phyloP scores from a whole-genome alignment of 2,797 vertebrate species.

The Phoeniculus purpureus region DNA sequence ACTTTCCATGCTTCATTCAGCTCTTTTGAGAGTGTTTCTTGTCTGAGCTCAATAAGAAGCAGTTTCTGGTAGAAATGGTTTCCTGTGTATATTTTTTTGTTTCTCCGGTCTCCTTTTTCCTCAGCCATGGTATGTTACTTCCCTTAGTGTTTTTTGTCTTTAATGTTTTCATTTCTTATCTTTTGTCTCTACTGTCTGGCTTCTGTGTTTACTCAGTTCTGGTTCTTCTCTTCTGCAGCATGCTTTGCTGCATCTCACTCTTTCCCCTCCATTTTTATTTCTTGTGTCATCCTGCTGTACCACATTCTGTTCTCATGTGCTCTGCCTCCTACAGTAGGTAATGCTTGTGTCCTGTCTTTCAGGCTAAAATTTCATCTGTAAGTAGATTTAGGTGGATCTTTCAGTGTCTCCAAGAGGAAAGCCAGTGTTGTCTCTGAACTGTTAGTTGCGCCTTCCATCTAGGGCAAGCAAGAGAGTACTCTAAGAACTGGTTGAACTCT shows the following conservation, averaged over 20 bases:
- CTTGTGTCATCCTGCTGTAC: not conserved
- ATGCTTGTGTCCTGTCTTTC: not conserved
- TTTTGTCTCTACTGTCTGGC: conserved; percentile 11
- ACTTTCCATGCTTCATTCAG: not conserved
- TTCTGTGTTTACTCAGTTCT: conserved; percentile 17
- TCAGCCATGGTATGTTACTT: not conserved
- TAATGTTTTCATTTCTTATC: not conserved
- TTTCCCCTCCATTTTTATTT: not conserved
- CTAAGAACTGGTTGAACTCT: conserved; percentile 26
- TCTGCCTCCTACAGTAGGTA: not conserved
- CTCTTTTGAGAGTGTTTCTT: not conserved
- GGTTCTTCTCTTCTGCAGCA: not conserved
- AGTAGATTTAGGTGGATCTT: conserved; percentile 12
- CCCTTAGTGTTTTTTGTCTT: not conserved
- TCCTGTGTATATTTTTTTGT: not conserved
- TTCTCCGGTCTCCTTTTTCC: not conserved
- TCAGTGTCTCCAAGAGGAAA: not conserved
- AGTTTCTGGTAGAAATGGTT: not conserved
- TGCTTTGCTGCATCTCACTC: not conserved
- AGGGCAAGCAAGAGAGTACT: conserved; percentile 41
- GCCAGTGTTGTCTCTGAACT: not conserved
- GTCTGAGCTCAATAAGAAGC: conserved; percentile 11
- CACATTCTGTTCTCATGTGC: not conserved
- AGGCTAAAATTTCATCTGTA: conserved; percentile 2
- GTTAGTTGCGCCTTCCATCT: conserved; percentile 17